These are phyloP conservation scores for Frankliniella intonsa DNA, from an alignment of 2,888 invertebrate species.

Conservation along the genomic window DNA sequence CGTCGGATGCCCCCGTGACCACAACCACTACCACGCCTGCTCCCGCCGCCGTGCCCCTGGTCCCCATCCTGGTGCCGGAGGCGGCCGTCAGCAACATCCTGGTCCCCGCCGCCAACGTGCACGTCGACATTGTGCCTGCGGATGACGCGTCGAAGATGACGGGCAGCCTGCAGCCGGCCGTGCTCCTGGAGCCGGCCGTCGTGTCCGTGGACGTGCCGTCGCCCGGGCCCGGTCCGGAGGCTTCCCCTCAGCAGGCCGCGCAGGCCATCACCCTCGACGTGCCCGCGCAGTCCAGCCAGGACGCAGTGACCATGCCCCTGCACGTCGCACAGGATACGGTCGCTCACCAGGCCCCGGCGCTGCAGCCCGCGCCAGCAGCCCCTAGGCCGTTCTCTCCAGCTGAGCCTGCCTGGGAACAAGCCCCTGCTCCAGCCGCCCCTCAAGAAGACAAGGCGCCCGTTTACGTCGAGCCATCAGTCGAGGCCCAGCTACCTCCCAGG, in stretches of 20 bases:
- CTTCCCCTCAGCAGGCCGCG: background rate
- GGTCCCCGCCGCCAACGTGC: background rate
- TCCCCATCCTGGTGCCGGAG: background rate
- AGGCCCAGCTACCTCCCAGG: too few relatives aligned
- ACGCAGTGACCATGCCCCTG: too few relatives aligned
- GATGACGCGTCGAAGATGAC: background rate
- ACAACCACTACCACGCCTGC: background rate
- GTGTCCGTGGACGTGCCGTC: background rate
- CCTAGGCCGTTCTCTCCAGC: too few relatives aligned
- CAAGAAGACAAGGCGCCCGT: too few relatives aligned
- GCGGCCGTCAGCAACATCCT: constrained; percentile 9
- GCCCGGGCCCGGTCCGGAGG: background rate
- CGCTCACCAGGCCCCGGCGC: too few relatives aligned
- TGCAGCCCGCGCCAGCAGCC: too few relatives aligned
- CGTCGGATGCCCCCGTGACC: background rate
- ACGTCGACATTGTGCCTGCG: background rate
- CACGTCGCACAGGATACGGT: background rate
- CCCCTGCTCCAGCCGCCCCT: too few relatives aligned
- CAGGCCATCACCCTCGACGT: background rate
- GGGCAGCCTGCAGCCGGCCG: background rate
- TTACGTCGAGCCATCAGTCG: too few relatives aligned
- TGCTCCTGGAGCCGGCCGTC: background rate
- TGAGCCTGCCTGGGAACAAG: too few relatives aligned
- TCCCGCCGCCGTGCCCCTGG: background rate
- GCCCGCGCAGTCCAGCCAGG: background rate